Base-by-base conservation (phyloP, 53 echinoderm and acorn worm species). In the Echinarachnius parma region DNA sequence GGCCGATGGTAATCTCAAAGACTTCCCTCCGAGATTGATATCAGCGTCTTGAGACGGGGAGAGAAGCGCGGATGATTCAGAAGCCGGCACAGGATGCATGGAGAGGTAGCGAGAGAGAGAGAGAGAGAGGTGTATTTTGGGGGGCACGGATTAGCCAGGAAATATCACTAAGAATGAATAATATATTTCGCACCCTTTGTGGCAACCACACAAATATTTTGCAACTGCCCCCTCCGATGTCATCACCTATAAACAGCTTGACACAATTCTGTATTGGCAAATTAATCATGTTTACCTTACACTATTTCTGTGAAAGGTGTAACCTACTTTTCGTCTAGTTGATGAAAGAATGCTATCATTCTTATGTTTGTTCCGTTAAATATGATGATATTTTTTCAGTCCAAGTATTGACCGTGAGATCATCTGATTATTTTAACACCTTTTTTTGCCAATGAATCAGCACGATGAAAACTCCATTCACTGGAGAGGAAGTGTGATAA, bases 81-180 rank as follows among this genome's bases (percentile, higher is more conserved):
- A 50, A 32, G 9, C 31, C 28, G 46, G 46, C 28, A 18, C 24
- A 47, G 65, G 65, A 46, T 39, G n/a, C n/a, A n/a, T n/a, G n/a
- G n/a, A n/a, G n/a, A n/a, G n/a, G n/a, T n/a, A n/a, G n/a, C n/a
- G n/a, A n/a, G n/a, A n/a, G n/a, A n/a, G n/a, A n/a, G 8, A 65
- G 29, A 39, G 65, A 46, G n/a, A 37, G 23, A 46, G 46, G 16
- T 16, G 11, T 65, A 47, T 65, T 65, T 46, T 37, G 16, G 28
- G 65, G 22, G 46, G 48, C n/a, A n/a, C 39, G 46, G 65, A 65
- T 65, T 65, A 65, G 65, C 65, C 65, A 65, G 65, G 65, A 65
- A 65, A 65, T 29, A 64, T 64, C 29, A 39, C 28, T 28, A 64
- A 64, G 64, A 28, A 46, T 65, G 65, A 65, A 65, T 65, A 65